Conservation (phyloP, 2,113 vertebrate species). For the Melanotaenia duboulayi region DNA sequence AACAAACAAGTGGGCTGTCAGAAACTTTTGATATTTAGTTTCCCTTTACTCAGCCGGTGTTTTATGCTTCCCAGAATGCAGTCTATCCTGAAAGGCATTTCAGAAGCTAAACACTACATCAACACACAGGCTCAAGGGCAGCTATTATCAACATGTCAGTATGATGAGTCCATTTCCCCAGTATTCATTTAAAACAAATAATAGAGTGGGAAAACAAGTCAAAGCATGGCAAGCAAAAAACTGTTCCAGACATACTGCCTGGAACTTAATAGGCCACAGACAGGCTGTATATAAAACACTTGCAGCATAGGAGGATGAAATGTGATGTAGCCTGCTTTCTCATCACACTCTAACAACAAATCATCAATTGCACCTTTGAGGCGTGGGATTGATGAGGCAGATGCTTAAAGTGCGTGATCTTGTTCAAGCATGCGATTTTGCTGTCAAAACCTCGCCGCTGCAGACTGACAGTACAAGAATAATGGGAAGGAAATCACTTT, state of each 20-base stretch:
- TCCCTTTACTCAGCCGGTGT: conserved; percentile 36
- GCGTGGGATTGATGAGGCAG: conserved; percentile 45
- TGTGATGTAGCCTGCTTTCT: conserved; percentile 13
- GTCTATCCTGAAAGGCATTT: conserved; percentile 66
- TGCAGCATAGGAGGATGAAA: conserved; percentile 27
- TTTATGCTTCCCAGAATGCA: conserved; percentile 59
- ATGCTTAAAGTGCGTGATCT: conserved; percentile 27
- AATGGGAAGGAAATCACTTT: conserved; percentile 36
- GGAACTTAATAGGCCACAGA: conserved; percentile 63
- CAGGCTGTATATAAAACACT: conserved; percentile 56
- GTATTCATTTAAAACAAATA: conserved; percentile 72
- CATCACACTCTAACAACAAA: conserved; percentile 23
- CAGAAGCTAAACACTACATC: conserved; percentile 72
- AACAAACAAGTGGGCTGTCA: neutral
- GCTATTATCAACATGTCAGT: conserved; percentile 77
- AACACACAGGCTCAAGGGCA: conserved; percentile 72
- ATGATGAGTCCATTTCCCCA: conserved; percentile 73
- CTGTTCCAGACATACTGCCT: conserved; percentile 54
- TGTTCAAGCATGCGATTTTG: conserved; percentile 49
- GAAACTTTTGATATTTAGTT: conserved; percentile 31
- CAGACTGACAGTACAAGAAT: conserved; percentile 7
- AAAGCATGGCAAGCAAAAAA: conserved; percentile 43
- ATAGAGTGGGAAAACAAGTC: conserved; percentile 49
- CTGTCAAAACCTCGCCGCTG: conserved; percentile 42
- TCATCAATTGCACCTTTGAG: conserved; percentile 55